Conservation (phyloP, 2,797 vertebrate genomes). For the Taenioides sp. region DNA sequence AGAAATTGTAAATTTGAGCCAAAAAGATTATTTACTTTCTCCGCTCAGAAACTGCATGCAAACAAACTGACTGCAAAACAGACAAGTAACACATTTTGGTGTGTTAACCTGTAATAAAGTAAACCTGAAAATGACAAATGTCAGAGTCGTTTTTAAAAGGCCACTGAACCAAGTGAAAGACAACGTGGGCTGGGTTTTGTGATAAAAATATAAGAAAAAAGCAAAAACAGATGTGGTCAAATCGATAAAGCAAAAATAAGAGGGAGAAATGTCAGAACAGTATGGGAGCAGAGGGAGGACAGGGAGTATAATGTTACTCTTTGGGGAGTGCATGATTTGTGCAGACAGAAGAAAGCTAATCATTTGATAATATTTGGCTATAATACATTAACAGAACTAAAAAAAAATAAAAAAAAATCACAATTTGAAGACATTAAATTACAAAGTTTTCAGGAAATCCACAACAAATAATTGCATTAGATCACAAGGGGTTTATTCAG, state of each 20-base stretch:
- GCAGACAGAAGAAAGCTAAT: neutral
- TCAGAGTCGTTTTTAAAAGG: slow-evolving; percentile 19
- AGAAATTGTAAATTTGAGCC: slow-evolving; percentile 48
- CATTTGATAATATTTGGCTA: neutral
- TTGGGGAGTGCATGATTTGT: slow-evolving; percentile 3
- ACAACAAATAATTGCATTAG: too few species aligned
- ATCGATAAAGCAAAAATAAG: slow-evolving; percentile 25
- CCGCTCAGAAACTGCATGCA: slow-evolving; percentile 38
- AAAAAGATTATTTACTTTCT: slow-evolving; percentile 52
- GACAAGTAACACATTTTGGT: slow-evolving; percentile 22
- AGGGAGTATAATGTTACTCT: slow-evolving; percentile 1
- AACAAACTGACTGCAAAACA: slow-evolving; percentile 44
- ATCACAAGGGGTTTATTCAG: too few species aligned
- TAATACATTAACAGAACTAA: neutral
- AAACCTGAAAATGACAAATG: slow-evolving; percentile 26
- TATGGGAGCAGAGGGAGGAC: neutral
- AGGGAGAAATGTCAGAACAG: slow-evolving; percentile 4
- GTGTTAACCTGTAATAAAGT: slow-evolving; percentile 17
- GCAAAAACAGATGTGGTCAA: slow-evolving; percentile 20
- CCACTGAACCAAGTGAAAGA: slow-evolving; percentile 12
- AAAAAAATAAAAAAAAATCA: too few species aligned
- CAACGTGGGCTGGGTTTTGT: slow-evolving; percentile 45
- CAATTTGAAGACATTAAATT: too few species aligned
- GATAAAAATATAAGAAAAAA: slow-evolving; percentile 30
- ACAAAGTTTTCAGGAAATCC: too few species aligned